Evolutionary conservation across 2,797 vertebrate species (phyloP).

Genomic region (Acanthurus lineatus): DNA sequence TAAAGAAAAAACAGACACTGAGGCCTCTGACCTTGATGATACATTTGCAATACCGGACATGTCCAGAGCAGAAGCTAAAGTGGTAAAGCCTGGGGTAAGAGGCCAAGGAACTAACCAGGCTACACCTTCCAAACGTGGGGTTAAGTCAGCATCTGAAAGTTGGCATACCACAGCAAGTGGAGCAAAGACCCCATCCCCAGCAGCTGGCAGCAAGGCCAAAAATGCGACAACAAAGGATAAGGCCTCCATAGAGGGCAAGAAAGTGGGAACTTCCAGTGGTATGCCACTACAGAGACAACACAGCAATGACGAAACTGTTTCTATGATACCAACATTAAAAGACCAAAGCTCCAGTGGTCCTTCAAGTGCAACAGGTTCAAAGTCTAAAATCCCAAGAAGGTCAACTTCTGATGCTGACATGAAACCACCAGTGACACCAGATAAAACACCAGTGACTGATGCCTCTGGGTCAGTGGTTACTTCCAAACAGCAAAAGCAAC

Average conservation of each 20-base stretch:
- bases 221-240: constrained; percentile 66
- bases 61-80: constrained; percentile 67
- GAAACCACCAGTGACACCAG: constrained; percentile 71
- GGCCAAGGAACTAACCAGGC: constrained; percentile 64
- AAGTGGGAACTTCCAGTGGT: constrained; percentile 46
- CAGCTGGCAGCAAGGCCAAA: constrained; percentile 70
- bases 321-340: constrained; percentile 64
- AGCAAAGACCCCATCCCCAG: constrained; percentile 67
- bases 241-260: constrained; percentile 50
- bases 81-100: constrained; percentile 30
- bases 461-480: constrained; percentile 2
- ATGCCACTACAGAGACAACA: constrained; percentile 47
- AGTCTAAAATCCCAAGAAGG: constrained; percentile 84
- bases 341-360: constrained; percentile 62
- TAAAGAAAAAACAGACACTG: constrained; percentile 68
- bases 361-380: constrained; percentile 43
- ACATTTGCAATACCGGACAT: constrained; percentile 74
- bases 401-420: constrained; percentile 65
- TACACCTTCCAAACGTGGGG: constrained; percentile 47
- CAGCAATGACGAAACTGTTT: constrained; percentile 60
- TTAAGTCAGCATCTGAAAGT: constrained; percentile 59
- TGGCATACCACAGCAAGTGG: constrained; percentile 42
- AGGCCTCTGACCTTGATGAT: constrained; percentile 83
- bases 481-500: constrained; percentile 65
- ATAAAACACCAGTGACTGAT: constrained; percentile 56